A percentile compares a stretch with the other conserved stretches of the same genome.
Conservation (phyloP, 2,888 invertebrate species). For the Melanostoma mellinum region DNA sequence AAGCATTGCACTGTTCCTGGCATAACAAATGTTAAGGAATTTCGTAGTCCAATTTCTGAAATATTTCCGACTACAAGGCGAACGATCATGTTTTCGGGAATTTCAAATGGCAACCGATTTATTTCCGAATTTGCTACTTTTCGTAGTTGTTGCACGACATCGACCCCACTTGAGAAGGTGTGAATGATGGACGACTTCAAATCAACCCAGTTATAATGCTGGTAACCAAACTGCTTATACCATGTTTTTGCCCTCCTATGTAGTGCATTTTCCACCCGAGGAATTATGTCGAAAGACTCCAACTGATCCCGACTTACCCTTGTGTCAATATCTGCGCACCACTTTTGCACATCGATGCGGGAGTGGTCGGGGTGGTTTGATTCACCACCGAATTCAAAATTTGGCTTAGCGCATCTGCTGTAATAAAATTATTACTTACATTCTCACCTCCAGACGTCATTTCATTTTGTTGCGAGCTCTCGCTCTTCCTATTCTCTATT, state of each 20-base stretch:
- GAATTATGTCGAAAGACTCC: slow-evolving; percentile 59
- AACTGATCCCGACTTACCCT: slow-evolving; percentile 59
- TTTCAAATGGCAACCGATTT: slow-evolving; percentile 50
- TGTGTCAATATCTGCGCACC: slow-evolving; percentile 53
- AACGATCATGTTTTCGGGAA: slow-evolving; percentile 49
- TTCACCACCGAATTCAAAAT: slow-evolving; percentile 40
- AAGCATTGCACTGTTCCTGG: slow-evolving; percentile 23
- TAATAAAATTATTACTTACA: slow-evolving; percentile 10
- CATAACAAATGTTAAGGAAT: slow-evolving; percentile 36
- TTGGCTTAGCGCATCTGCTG: slow-evolving; percentile 54
- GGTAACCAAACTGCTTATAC: slow-evolving; percentile 62
- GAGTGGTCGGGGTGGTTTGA: slow-evolving; percentile 58
- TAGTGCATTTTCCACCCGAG: slow-evolving; percentile 51
- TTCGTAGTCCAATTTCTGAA: slow-evolving; percentile 43
- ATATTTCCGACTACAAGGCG: slow-evolving; percentile 37
- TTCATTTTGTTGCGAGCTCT: too few relatives aligned
- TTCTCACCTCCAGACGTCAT: too few relatives aligned
- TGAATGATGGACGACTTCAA: slow-evolving; percentile 64
- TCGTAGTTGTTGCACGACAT: slow-evolving; percentile 56
- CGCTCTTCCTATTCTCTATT: too few relatives aligned
- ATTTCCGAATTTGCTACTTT: slow-evolving; percentile 52
- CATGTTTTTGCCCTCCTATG: slow-evolving; percentile 50
- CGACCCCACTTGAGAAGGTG: slow-evolving; percentile 53
- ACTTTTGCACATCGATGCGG: slow-evolving; percentile 47
- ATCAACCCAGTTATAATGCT: slow-evolving; percentile 61